Base-by-base conservation (phyloP, 2,888 invertebrate species). In the Lacanobia wlatinum region DNA sequence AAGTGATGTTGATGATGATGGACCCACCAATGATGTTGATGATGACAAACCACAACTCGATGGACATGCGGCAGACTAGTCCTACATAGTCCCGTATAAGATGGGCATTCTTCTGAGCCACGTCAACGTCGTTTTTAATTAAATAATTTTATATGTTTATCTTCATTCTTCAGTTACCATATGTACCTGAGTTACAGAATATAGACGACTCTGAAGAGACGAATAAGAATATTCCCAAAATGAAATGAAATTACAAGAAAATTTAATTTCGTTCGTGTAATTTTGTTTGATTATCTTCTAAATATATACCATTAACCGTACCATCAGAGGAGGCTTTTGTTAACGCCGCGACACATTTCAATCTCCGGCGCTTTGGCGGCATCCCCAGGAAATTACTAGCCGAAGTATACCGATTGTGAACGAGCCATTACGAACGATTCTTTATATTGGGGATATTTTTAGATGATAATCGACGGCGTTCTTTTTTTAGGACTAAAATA, bases 361-460 rank as follows among this genome's bases (percentile, higher is more conserved):
- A 84, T 84, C 66, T 80, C 85, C 85, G 84, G 16, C 56, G 55
- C 60, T 80, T 85, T 78, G 66, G 56, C 38, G 52, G 52, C 61
- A 23, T 58, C 65, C 72, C 9, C 70, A 69, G 85, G 85, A 85
- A 85, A 85, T 84, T 85, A 76, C 71, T 64, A 66, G 65, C 63
- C 46, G 38, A 40, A 28, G 43, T 23, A 8, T n/a, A 12, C 18
- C 66, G 58, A 76, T 52, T 72, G 28, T 46, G 18, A 18, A 18
- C 58, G 58, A 61, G 28, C 18, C 12, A 46, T 76, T 59, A 64
- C 12, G 43, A 67, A 43, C 56, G 21, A 21, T 52, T 68, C 34
- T 52, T 55, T 28, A 4, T 21, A 23, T 28, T 46, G 3, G n/a
- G 4, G 14, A 23, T 78, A 69, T 72, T 59, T 69, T 53, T 59